These are phyloP conservation scores for Drosophila ercepeae DNA, from an alignment of 1,140 invertebrate species.

Conservation along the genomic window DNA sequence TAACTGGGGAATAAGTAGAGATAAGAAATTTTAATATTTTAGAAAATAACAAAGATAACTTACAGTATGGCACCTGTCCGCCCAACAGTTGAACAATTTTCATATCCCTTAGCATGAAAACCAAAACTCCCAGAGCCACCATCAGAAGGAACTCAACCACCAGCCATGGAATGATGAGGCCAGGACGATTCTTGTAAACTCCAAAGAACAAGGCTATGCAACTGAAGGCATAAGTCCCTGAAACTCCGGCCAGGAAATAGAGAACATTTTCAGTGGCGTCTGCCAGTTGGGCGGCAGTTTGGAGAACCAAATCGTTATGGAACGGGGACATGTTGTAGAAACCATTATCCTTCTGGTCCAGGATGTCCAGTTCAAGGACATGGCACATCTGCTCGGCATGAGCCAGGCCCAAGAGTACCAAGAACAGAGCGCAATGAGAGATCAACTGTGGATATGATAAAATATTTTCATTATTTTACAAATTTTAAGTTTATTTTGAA, in stretches of 20 bases:
- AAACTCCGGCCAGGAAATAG: constrained; percentile 58
- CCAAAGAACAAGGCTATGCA: constrained; percentile 71
- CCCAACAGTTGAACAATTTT: constrained; percentile 65
- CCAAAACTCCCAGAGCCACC: constrained; percentile 51
- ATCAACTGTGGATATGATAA: constrained; percentile 51
- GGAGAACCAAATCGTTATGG: constrained; percentile 71
- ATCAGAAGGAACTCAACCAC: constrained; percentile 70
- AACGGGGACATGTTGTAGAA: constrained; percentile 76
- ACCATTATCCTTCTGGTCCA: constrained; percentile 79
- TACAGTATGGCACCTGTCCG: constrained; percentile 69
- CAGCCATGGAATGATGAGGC: constrained; percentile 76
- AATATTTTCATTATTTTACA: not conserved
- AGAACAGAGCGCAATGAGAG: constrained; percentile 72
- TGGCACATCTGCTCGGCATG: constrained; percentile 81
- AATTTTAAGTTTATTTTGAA: not conserved
- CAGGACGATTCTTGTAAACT: constrained; percentile 72
- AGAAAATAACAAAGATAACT: constrained; percentile 23
- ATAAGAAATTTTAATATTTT: not conserved
- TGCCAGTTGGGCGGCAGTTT: constrained; percentile 69
- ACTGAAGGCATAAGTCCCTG: constrained; percentile 64
- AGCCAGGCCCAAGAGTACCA: constrained; percentile 72
- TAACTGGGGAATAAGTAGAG: constrained; percentile 37
- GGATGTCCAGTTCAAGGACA: constrained; percentile 72
- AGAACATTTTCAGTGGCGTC: constrained; percentile 72
- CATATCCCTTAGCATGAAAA: constrained; percentile 64